phyloP scores from a whole-genome alignment of 2,113 vertebrate species.

The Hemibagrus wyckioides region DNA sequence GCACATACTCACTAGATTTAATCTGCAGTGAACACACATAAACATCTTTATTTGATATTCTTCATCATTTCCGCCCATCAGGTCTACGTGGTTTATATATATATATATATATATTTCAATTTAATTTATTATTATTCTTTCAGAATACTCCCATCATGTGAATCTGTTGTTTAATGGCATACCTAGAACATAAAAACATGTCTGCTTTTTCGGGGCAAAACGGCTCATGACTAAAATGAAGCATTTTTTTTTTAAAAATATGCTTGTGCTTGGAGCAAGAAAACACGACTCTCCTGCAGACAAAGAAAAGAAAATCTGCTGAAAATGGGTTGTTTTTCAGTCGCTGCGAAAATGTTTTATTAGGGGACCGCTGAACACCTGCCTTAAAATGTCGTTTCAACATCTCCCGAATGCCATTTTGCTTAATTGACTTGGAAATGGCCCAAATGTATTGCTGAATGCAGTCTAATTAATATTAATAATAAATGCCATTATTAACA shows the following conservation, averaged over 20 bases:
- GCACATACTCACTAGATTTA: slow-evolving; percentile 42
- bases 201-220: slow-evolving; percentile 32
- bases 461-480: slow-evolving; percentile 99
- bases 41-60: slow-evolving; percentile 57
- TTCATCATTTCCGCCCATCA: slow-evolving; percentile 50
- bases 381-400: slow-evolving; percentile 99
- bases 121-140: not conserved
- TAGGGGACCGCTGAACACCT: slow-evolving; percentile 98
- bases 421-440: slow-evolving; percentile 99
- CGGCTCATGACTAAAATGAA: slow-evolving; percentile 44
- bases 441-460: slow-evolving; percentile 99
- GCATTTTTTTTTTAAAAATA: slow-evolving; percentile 33
- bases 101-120: not conserved
- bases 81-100: slow-evolving; percentile 37
- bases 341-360: slow-evolving; percentile 98
- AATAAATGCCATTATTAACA: slow-evolving; percentile 99
- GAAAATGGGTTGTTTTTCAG: slow-evolving; percentile 96
- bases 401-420: slow-evolving; percentile 99
- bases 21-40: slow-evolving; percentile 52
- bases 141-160: slow-evolving; percentile 48
- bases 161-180: slow-evolving; percentile 61
- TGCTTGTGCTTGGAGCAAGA: slow-evolving; percentile 39
- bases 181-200: slow-evolving; percentile 52
- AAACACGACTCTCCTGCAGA: slow-evolving; percentile 61
- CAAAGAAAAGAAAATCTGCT: slow-evolving; percentile 76